A percentile compares a stretch with the other conserved stretches of the same genome.
These are phyloP conservation scores for Nematolebias whitei DNA, from an alignment of 2,113 vertebrate species.

Conservation along the genomic window DNA sequence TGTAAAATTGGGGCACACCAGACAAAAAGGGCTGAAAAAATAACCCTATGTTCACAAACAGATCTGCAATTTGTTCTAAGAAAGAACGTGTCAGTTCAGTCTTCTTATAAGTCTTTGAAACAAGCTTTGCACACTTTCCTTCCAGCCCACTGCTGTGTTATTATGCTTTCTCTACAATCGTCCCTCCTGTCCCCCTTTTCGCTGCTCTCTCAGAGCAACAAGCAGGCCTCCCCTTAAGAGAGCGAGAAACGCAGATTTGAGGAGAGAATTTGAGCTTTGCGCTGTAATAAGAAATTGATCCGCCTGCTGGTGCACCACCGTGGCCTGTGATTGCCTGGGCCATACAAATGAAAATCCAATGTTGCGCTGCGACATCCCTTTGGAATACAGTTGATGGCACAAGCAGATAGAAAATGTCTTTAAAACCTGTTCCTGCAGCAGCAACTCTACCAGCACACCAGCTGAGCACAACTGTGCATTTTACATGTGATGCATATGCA, in stretches of 20 bases:
- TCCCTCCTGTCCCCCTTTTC: not conserved
- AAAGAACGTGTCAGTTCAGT: constrained; percentile 7
- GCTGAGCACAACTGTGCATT: constrained; percentile 13
- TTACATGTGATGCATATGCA: constrained; percentile 33
- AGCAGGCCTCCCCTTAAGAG: constrained; percentile 23
- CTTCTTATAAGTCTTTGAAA: not conserved
- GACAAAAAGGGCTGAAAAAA: constrained; percentile 15
- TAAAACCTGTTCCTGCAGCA: not conserved
- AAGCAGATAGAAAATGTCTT: constrained; percentile 48
- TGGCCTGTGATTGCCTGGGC: constrained; percentile 71
- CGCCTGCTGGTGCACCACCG: constrained; percentile 62
- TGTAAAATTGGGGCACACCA: constrained; percentile 31
- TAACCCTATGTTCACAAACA: not conserved
- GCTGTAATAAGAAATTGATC: constrained; percentile 79
- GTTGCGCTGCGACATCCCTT: constrained; percentile 55
- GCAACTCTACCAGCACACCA: constrained; percentile 28
- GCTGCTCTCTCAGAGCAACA: constrained; percentile 14
- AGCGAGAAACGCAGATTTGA: constrained; percentile 40
- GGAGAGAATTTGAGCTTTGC: constrained; percentile 66
- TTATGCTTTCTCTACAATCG: constrained; percentile 5
- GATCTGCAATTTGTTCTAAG: constrained; percentile 14
- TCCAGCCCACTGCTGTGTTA: constrained; percentile 1
- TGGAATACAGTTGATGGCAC: constrained; percentile 63
- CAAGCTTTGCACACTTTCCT: constrained; percentile 7
- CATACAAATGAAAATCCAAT: constrained; percentile 78